Percentiles rank a stretch among this genome's conserved stretches.
Evolutionary conservation across 1,140 invertebrate species (phyloP).

Genomic region (Neodiprion virginianus): DNA sequence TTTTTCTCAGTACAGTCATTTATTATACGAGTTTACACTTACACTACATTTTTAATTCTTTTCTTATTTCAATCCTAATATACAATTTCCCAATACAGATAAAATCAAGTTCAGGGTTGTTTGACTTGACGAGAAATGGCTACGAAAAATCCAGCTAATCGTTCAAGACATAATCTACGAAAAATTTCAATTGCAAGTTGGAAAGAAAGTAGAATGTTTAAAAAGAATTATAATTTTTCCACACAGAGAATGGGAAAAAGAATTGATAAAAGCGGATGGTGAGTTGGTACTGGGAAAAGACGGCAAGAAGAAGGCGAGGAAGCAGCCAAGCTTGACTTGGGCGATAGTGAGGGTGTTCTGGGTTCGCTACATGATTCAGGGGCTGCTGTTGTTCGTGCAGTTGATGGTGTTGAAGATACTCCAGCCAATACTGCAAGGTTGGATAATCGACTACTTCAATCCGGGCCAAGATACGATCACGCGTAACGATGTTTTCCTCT

Average conservation of each 20-base stretch:
- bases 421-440: conserved; percentile 62
- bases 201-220: too few relatives aligned
- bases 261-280: conserved; percentile 48
- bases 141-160: too few relatives aligned
- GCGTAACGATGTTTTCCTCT: conserved; percentile 46
- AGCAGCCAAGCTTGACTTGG: conserved; percentile 53
- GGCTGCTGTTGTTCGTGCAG: conserved; percentile 51
- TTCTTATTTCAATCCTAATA: too few relatives aligned
- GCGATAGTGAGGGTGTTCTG: conserved; percentile 59
- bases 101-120: too few relatives aligned
- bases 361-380: conserved; percentile 54
- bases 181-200: too few relatives aligned
- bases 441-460: conserved; percentile 64
- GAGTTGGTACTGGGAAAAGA: conserved; percentile 48
- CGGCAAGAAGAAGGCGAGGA: conserved; percentile 31
- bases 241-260: conserved; percentile 60
- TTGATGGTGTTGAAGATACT: conserved; percentile 47
- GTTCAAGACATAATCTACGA: too few relatives aligned
- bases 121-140: too few relatives aligned
- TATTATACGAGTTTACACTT: too few relatives aligned
- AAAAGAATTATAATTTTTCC: too few relatives aligned
- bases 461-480: conserved; percentile 33
- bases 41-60: too few relatives aligned
- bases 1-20: too few relatives aligned
- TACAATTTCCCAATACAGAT: too few relatives aligned